phyloP scores from a whole-genome alignment of 2,113 vertebrate genomes.

The Holacanthus passer region DNA sequence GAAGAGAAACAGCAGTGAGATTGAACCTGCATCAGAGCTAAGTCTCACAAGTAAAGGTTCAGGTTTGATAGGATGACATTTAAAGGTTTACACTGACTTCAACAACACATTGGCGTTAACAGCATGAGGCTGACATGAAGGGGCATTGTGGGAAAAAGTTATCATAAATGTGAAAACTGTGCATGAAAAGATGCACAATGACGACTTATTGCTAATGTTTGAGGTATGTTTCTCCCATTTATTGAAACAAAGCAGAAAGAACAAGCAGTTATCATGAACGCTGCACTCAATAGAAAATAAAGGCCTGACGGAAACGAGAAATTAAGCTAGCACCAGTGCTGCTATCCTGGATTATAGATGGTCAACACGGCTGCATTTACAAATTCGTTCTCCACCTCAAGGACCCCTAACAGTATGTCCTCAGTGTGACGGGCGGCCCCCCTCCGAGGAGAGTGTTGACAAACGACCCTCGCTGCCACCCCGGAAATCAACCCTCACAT shows the following conservation, averaged over 20 bases:
- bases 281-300: background rate
- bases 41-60: background rate
- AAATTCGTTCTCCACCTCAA: slow-evolving; percentile 70
- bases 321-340: background rate
- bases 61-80: background rate
- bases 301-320: background rate
- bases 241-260: background rate
- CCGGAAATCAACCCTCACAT: background rate
- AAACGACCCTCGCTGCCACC: slow-evolving; percentile 78
- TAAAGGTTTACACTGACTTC: background rate
- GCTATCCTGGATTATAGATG: background rate
- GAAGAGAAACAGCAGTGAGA: background rate
- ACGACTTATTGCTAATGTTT: no score
- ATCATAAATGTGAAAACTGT: background rate
- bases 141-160: background rate
- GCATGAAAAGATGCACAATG: slow-evolving; percentile 4
- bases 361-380: background rate
- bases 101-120: background rate
- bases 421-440: slow-evolving; percentile 69
- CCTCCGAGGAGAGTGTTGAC: slow-evolving; percentile 84
- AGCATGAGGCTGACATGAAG: background rate
- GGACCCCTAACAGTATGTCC: slow-evolving; percentile 74
- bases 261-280: background rate
- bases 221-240: background rate
- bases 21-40: background rate